phyloP scores from a whole-genome alignment of 1,140 invertebrate genomes.

The Anastrepha ludens region DNA sequence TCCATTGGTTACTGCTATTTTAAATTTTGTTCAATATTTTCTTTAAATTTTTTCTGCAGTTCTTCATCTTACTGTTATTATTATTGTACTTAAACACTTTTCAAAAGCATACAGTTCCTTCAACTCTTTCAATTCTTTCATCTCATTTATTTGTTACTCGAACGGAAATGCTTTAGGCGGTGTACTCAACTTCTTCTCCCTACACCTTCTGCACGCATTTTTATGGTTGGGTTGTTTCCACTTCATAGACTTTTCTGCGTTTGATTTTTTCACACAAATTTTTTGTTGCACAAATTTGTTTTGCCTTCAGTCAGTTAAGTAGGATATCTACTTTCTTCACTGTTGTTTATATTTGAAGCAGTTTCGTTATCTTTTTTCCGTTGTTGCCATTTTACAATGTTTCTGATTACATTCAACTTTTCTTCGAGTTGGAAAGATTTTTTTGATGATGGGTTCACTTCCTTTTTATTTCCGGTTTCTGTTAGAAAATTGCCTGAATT shows the following conservation, averaged over 20 bases:
- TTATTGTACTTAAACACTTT: not conserved
- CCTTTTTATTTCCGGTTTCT: slow-evolving; percentile 46
- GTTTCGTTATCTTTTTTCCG: not conserved
- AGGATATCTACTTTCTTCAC: not conserved
- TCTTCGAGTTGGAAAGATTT: slow-evolving; percentile 6
- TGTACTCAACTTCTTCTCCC: not conserved
- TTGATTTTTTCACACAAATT: slow-evolving; percentile 31
- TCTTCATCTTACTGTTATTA: slow-evolving; percentile 1
- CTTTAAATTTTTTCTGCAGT: not conserved
- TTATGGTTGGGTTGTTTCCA: slow-evolving; percentile 11
- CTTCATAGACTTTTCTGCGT: slow-evolving; percentile 24
- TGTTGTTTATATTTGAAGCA: slow-evolving; percentile 17
- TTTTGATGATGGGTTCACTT: slow-evolving; percentile 38
- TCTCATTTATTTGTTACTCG: slow-evolving; percentile 13
- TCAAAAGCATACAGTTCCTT: not conserved
- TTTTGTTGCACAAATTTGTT: slow-evolving; percentile 10
- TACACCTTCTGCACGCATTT: not conserved
- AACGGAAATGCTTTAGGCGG: slow-evolving; percentile 45
- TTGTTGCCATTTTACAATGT: not conserved
- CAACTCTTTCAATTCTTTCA: slow-evolving; percentile 56
- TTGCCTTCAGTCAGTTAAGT: slow-evolving; percentile 10
- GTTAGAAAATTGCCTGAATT: not conserved
- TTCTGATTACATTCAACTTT: slow-evolving; percentile 46
- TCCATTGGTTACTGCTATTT: not conserved
- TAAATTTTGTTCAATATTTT: not conserved